Evolutionary conservation across 2,888 invertebrate species (phyloP).

Genomic region (Mesorhabditis sp.): DNA sequence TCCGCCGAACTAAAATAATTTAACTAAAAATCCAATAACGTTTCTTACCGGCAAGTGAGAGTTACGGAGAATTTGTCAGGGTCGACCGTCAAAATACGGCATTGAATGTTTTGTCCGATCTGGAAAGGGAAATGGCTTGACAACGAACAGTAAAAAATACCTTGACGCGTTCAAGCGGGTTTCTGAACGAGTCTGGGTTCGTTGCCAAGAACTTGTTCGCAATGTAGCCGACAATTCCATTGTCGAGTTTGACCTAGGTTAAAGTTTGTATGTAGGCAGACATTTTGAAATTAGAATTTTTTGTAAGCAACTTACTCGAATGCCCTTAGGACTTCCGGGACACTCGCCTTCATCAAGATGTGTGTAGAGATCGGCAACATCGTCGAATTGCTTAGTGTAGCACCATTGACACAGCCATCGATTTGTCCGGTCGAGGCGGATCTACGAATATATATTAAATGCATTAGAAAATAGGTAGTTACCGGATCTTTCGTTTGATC

Average conservation of each 20-base stretch:
- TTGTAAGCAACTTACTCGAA: conserved; percentile 66
- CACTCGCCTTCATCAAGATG: conserved; percentile 79
- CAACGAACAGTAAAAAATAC: conserved; percentile 60
- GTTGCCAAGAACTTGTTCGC: conserved; percentile 82
- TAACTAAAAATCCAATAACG: conserved; percentile 7
- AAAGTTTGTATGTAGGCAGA: neutral
- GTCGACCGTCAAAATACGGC: conserved; percentile 83
- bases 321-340: conserved; percentile 90
- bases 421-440: neutral
- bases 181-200: conserved; percentile 73
- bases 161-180: conserved; percentile 86
- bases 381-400: neutral
- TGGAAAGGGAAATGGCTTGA: conserved; percentile 9
- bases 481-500: neutral
- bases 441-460: neutral
- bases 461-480: neutral
- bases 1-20: conserved; percentile 20
- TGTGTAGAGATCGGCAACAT: conserved; percentile 23
- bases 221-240: conserved; percentile 83
- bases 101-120: conserved; percentile 61
- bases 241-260: conserved; percentile 71
- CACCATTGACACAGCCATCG: conserved; percentile 6
- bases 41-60: conserved; percentile 75
- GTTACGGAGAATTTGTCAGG: conserved; percentile 80
- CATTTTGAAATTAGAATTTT: neutral